Evolutionary conservation across 2,113 vertebrate genomes (phyloP).

Genomic region (Hoplias malabaricus): DNA sequence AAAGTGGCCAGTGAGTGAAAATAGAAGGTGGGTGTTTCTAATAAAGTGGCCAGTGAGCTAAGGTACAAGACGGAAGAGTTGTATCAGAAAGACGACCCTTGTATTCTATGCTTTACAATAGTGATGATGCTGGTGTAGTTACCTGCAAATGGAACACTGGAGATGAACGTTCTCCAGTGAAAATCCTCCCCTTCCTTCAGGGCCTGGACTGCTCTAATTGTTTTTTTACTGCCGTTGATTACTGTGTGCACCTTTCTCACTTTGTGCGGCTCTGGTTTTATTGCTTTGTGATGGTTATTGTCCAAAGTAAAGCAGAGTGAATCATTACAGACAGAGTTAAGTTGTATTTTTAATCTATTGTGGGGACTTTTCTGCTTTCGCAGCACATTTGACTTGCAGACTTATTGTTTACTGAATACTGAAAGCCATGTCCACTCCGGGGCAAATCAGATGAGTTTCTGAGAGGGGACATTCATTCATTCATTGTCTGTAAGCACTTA

Average conservation of each 20-base stretch:
- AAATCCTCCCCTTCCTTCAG: background rate
- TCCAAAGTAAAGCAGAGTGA: background rate
- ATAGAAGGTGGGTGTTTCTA: too few species aligned
- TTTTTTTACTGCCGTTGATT: background rate
- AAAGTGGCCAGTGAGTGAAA: too few species aligned
- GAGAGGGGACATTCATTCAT: too few species aligned
- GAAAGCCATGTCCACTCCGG: too few species aligned
- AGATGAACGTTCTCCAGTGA: background rate
- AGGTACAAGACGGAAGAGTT: too few species aligned
- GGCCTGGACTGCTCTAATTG: background rate
- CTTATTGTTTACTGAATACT: background rate
- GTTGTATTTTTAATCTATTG: background rate
- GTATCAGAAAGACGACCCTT: background rate
- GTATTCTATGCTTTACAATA: background rate
- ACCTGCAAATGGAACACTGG: background rate
- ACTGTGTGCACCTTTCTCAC: background rate
- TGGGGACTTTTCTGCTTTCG: slow-evolving; percentile 4
- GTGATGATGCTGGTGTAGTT: background rate
- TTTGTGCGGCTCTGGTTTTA: background rate
- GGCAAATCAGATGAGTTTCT: too few species aligned
- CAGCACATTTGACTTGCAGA: background rate
- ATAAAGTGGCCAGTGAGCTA: too few species aligned
- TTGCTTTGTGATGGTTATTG: background rate
- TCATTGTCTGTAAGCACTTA: too few species aligned
- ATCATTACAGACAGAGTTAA: background rate